A percentile compares a stretch with the other conserved stretches of the same genome.
phyloP scores from a whole-genome alignment of 2,797 vertebrate species.

The Prionace glauca region DNA sequence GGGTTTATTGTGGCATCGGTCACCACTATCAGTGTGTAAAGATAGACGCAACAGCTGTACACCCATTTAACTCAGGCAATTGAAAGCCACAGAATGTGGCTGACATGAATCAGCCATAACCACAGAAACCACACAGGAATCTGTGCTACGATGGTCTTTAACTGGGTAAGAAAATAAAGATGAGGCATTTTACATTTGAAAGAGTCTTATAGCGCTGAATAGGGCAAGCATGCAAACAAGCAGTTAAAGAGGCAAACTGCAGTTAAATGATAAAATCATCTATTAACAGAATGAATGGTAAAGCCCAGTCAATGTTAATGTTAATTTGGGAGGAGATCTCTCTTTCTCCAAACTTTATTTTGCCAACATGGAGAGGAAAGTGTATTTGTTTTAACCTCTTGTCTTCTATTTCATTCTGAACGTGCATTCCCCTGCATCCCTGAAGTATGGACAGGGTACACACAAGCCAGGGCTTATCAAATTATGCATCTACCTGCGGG shows the following conservation, averaged over 20 bases:
- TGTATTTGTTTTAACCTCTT: neutral
- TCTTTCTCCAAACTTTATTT: neutral
- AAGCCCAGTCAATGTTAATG: neutral
- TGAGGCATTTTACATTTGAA: constrained; percentile 35
- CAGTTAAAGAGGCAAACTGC: neutral
- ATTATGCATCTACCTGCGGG: neutral
- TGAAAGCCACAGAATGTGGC: constrained; percentile 29
- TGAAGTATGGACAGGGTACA: neutral
- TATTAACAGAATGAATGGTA: neutral
- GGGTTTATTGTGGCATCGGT: neutral
- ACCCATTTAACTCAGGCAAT: neutral
- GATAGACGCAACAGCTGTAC: constrained; percentile 29
- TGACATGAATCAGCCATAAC: constrained; percentile 18
- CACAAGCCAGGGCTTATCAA: neutral
- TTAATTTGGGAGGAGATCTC: neutral
- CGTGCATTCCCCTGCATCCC: neutral
- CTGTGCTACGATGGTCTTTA: neutral
- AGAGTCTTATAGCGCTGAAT: neutral
- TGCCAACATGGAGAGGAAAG: neutral
- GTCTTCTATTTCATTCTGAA: neutral
- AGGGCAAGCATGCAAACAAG: constrained; percentile 18
- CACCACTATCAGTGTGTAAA: neutral
- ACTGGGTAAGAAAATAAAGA: constrained; percentile 1
- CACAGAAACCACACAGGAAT: constrained; percentile 37
- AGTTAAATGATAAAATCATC: constrained; percentile 25